These are phyloP conservation scores for Lasioglossum oenotherae DNA, from an alignment of 2,888 invertebrate genomes.

Conservation along the genomic window DNA sequence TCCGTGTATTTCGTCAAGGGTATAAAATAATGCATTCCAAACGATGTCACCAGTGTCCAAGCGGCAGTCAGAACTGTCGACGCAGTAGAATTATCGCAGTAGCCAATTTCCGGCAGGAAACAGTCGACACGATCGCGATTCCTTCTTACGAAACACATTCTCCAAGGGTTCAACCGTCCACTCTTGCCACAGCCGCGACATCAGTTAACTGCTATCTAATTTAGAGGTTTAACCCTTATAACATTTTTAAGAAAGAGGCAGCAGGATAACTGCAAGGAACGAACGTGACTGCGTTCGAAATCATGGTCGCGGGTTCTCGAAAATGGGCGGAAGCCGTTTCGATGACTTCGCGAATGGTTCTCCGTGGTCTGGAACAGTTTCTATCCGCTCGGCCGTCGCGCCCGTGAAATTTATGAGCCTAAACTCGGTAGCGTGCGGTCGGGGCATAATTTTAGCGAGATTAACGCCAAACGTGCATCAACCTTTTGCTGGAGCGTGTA, in stretches of 20 bases:
- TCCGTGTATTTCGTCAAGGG: neutral
- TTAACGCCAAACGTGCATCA: conserved; percentile 58
- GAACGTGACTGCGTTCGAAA: no score
- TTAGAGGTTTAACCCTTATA: neutral
- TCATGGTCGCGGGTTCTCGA: neutral
- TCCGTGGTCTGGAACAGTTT: conserved; percentile 19
- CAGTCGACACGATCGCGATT: conserved; percentile 15
- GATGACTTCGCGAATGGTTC: neutral
- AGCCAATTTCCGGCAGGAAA: conserved; percentile 24
- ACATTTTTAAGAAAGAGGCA: no score
- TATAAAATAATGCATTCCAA: neutral
- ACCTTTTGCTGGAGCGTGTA: conserved; percentile 64
- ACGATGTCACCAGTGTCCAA: neutral
- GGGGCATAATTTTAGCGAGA: conserved; percentile 56
- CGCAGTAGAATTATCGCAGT: conserved; percentile 18
- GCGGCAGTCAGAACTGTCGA: neutral
- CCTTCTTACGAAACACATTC: conserved; percentile 17
- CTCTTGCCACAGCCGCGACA: neutral
- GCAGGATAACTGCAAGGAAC: no score
- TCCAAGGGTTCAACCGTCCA: neutral
- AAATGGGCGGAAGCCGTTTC: neutral
- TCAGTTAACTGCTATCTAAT: neutral
- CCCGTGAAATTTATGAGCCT: conserved; percentile 55
- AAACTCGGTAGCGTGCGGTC: conserved; percentile 52
- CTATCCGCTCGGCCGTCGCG: conserved; percentile 28